These are phyloP conservation scores for Chrysolina haemoptera DNA, from an alignment of 2,888 invertebrate species.

Conservation along the genomic window DNA sequence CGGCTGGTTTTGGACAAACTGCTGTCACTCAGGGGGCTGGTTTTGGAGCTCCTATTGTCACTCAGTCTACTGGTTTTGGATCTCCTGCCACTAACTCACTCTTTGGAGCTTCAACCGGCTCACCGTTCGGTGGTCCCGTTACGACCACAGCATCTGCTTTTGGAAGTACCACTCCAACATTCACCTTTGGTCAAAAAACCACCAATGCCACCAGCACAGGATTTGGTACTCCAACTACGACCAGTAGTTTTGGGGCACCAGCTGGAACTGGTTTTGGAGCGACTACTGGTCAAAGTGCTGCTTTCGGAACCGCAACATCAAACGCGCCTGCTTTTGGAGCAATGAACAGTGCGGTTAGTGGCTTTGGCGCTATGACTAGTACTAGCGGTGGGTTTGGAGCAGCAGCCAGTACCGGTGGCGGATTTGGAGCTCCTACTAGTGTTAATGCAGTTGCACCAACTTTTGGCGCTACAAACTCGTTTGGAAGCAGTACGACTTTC, in stretches of 20 bases:
- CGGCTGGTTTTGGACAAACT: too few relatives aligned
- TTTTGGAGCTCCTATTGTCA: slow-evolving; percentile 22
- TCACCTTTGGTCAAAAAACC: slow-evolving; percentile 31
- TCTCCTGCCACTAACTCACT: slow-evolving; percentile 5
- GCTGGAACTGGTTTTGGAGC: slow-evolving; percentile 32
- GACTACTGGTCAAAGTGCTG: not conserved
- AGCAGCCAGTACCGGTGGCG: slow-evolving; percentile 41
- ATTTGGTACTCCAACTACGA: slow-evolving; percentile 36
- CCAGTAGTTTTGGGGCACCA: slow-evolving; percentile 8
- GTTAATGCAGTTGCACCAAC: slow-evolving; percentile 26
- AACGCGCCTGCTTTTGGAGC: slow-evolving; percentile 32
- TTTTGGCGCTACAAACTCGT: slow-evolving; percentile 18
- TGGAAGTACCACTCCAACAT: slow-evolving; percentile 27
- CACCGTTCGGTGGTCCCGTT: too few relatives aligned
- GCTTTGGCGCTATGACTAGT: slow-evolving; percentile 49
- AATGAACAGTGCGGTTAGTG: slow-evolving; percentile 30
- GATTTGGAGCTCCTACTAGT: slow-evolving; percentile 44
- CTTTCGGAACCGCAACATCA: slow-evolving; percentile 18
- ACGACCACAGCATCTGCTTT: slow-evolving; percentile 16
- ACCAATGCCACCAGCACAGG: slow-evolving; percentile 12
- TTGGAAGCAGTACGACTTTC: slow-evolving; percentile 5
- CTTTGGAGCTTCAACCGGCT: not conserved
- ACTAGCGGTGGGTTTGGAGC: slow-evolving; percentile 44
- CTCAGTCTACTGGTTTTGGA: slow-evolving; percentile 30
- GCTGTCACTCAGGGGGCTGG: too few relatives aligned